Base-by-base conservation (phyloP, 1,140 invertebrate species). In the Vanessa atalanta region DNA sequence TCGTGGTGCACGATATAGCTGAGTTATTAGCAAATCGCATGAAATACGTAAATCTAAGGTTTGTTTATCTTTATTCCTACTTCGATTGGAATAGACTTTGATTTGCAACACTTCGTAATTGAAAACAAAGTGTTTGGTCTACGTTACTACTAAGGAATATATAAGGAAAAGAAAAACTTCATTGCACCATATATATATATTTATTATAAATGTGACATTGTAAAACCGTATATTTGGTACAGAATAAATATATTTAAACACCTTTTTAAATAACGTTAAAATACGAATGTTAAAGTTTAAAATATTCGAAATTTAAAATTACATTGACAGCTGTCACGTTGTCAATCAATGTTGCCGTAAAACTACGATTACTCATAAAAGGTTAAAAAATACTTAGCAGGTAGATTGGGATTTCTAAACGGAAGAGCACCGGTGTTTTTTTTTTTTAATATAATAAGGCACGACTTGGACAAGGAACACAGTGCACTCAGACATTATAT, bases 191-290 rank as follows among this genome's bases (percentile, higher is more conserved):
- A 53, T 37, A 67, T 37, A 67, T 67, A 67, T 55, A 61, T 67
- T 66, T 55, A 48, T 67, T 55, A 67, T 65, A 67, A 67, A 67
- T 67, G 51, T 67, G 65, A 67, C 65, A 67, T 67, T 55, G 65
- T 67, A 67, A 67, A 67, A 67, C 65, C 43, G 57, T 37, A 61
- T 61, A 61, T 61, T 61, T 61, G 57, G 65, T 66, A 51, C 65
- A 66, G 14, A 51, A 51, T 51, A 66, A 16, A 16, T n/a, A 48
- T 67, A 67, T 53, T 37, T 31, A 55, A 55, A 67, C 37, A 51
- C 50, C 51, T 67, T 55, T 66, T 50, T 47, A 31, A 67, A 16
- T 11, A 31, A 55, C 20, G 14, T 51, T 67, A 31, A 55, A 37
- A 53, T 66, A 67, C 51, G 50, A 55, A 61, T 37, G 57, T 61